Evolutionary conservation across 2,113 vertebrate species (phyloP).

Genomic region (Scopus umbretta): DNA sequence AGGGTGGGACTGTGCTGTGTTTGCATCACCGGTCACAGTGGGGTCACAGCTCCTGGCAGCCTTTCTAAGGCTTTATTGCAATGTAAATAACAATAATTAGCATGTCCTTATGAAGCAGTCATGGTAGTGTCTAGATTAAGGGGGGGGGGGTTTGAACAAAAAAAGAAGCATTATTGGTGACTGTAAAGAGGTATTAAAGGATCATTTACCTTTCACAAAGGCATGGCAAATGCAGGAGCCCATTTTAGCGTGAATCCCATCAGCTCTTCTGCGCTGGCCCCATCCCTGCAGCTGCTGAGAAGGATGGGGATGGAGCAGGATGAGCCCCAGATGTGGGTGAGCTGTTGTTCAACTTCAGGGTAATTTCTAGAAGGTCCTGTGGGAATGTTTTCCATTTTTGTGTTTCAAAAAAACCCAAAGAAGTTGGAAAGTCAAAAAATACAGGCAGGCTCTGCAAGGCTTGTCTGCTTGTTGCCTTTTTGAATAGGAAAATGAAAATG

Average conservation of each 20-base stretch:
- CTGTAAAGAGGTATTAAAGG: neutral
- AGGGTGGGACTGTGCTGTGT: neutral
- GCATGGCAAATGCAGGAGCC: neutral
- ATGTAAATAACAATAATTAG: neutral
- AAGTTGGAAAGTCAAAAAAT: neutral
- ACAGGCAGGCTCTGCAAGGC: too few species aligned
- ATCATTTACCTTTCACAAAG: neutral
- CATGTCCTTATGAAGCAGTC: neutral
- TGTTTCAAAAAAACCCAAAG: neutral
- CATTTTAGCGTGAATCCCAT: rapidly evolving
- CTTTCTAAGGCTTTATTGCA: neutral
- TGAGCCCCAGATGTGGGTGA: neutral
- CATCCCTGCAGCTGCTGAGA: neutral
- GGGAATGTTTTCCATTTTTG: rapidly evolving
- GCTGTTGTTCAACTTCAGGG: neutral
- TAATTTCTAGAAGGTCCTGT: neutral
- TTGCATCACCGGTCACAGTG: neutral
- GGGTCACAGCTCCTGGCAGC: neutral
- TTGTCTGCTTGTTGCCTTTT: neutral
- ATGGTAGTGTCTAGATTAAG: neutral
- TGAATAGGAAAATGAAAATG: neutral
- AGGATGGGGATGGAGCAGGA: neutral
- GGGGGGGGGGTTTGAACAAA: neutral
- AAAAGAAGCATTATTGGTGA: neutral
- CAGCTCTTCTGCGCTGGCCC: rapidly evolving